Conservation (phyloP, 2,113 vertebrate genomes). For the Neoarius graeffei region DNA sequence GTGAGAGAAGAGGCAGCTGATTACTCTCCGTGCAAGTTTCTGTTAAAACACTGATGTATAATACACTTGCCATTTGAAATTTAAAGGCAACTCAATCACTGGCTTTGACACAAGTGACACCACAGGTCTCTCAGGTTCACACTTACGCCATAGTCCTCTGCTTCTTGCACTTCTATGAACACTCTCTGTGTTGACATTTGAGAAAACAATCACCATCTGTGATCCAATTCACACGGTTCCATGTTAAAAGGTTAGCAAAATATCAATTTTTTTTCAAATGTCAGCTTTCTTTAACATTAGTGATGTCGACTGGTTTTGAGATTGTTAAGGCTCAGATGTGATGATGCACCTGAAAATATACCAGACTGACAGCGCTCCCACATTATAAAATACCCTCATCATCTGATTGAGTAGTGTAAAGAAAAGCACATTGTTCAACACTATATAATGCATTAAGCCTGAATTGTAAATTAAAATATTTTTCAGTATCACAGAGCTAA, state of each 20-base stretch:
- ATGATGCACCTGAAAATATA: not conserved
- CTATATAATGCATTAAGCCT: not conserved
- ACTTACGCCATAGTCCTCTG: constrained; percentile 49
- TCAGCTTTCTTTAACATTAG: constrained; percentile 38
- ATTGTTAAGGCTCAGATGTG: not conserved
- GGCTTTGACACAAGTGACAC: constrained; percentile 12
- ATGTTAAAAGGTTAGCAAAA: constrained; percentile 61
- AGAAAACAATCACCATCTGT: constrained; percentile 60
- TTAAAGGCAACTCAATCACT: not conserved
- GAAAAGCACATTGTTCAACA: not conserved
- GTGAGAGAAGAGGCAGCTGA: not conserved
- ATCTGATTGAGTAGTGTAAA: not conserved
- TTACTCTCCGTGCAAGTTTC: constrained; percentile 2
- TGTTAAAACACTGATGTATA: not conserved
- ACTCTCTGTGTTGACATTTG: constrained; percentile 63
- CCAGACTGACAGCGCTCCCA: not conserved
- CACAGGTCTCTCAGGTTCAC: constrained; percentile 5
- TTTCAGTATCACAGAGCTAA: not conserved
- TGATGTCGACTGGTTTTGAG: not conserved
- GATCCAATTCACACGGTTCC: constrained; percentile 47
- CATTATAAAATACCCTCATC: not conserved
- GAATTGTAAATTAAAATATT: not conserved
- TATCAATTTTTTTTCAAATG: constrained; percentile 54
- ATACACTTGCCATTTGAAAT: constrained; percentile 9
- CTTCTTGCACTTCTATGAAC: constrained; percentile 51